Base-by-base conservation (phyloP, 2,113 vertebrate species). In the Morone chrysops region DNA sequence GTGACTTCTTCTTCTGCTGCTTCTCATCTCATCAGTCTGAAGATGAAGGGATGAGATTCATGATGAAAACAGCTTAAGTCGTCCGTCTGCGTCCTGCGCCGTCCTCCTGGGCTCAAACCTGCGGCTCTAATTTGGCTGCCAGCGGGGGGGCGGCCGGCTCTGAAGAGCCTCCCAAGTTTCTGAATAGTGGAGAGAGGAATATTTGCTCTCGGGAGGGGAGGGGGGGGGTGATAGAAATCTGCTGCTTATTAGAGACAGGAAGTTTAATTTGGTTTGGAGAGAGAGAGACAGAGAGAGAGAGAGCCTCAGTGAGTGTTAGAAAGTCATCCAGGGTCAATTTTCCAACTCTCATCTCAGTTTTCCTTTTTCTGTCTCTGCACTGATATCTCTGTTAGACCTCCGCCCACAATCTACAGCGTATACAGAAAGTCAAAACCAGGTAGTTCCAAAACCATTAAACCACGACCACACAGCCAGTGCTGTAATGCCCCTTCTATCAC, bases 21-120 rank as follows among this genome's bases (percentile, higher is more conserved):
- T 65, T 38, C 75, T 82, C 81, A 16, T 82, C 89, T 91, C 87
- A 91, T 90, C 92, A 89, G 78, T 9, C 53, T 92, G 89, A 92
- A 93, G 93, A 93, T 91, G 90, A 89, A 87, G 89, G 89, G 90
- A 94, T 93, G 91, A 92, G 85, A 84, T 70, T 80, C 78, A 17
- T 89, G 88, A 91, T 90, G 89, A 90, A 91, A 87, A 69, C 84
- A 88, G 90, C 85, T 91, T 91, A 94, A 92, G 79, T 93, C 92
- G 80, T 90, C 86, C 88, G 85, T 90, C 93, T 89, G 87, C 82
- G 79, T 88, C 69, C 71, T 16, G 5, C 36, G 56, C 70, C 75
- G 72, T 90, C 84, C 84, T 90, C 89, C 80, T 76, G 82, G 87
- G 78, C 88, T 92, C 91, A 88, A 88, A 93, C 91, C 84, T 57